These are phyloP conservation scores for Strix occidentalis DNA, from an alignment of 2,797 vertebrate genomes.

Conservation along the genomic window DNA sequence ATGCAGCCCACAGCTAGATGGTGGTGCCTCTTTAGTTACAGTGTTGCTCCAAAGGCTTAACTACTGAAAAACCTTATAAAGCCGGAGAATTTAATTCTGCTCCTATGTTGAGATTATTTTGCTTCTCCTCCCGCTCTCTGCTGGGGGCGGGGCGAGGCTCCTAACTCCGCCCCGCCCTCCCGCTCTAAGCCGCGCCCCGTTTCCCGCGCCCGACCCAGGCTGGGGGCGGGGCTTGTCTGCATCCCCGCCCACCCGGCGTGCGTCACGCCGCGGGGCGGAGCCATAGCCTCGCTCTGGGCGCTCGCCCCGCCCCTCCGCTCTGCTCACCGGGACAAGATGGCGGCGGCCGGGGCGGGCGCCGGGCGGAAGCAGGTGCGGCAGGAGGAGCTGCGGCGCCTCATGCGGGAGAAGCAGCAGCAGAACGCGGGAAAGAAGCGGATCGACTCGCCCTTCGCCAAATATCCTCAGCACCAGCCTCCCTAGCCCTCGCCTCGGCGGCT, in stretches of 20 bases:
- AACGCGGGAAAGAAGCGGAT: conserved; percentile 82
- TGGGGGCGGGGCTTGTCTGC: not conserved
- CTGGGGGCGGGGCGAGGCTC: not conserved
- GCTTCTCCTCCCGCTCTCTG: rapidly evolving
- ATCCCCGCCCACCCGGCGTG: not conserved
- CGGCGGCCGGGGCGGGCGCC: conserved; percentile 61
- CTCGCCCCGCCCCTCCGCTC: not conserved
- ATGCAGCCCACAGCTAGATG: rapidly evolving
- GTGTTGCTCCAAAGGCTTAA: rapidly evolving
- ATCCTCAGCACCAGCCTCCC: conserved; percentile 51
- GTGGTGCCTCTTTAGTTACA: rapidly evolving
- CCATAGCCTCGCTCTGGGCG: not conserved
- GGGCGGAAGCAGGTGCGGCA: conserved; percentile 89
- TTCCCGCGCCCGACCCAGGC: not conserved
- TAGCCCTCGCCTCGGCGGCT: no score
- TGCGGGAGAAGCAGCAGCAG: conserved; percentile 89
- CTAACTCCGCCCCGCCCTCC: not conserved
- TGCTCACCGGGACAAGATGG: conserved; percentile 57
- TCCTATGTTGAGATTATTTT: rapidly evolving
- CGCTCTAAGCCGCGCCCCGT: no score
- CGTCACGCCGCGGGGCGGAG: not conserved
- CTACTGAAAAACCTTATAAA: rapidly evolving
- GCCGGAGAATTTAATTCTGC: rapidly evolving
- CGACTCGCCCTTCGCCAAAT: conserved; percentile 89
- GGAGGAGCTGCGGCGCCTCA: conserved; percentile 90